Evolutionary conservation across 2,797 vertebrate species (phyloP).

Genomic region (Peromyscus nudipes): DNA sequence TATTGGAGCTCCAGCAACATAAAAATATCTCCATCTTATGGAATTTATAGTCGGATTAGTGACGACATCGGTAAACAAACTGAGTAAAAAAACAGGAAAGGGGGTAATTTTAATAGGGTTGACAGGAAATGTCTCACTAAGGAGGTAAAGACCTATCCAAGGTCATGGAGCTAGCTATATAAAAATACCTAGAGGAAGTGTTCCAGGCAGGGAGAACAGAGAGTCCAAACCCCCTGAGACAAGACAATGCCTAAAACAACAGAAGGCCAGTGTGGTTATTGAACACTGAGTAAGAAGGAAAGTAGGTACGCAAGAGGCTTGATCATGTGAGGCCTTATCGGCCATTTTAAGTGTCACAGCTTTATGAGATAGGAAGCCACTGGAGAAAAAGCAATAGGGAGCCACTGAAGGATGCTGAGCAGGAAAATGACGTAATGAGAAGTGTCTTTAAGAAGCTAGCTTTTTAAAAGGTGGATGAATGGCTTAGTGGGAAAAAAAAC

Average conservation of each 20-base stretch:
- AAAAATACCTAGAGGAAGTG: conserved; percentile 60
- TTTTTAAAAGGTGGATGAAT: conserved; percentile 32
- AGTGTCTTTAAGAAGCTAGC: conserved; percentile 34
- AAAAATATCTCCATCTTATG: conserved; percentile 8
- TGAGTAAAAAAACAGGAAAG: conserved; percentile 52
- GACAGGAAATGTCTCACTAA: conserved; percentile 36
- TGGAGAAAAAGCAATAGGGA: not conserved
- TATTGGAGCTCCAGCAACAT: not conserved
- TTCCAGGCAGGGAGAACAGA: conserved; percentile 57
- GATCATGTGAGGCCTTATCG: not conserved
- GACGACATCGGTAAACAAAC: conserved; percentile 33
- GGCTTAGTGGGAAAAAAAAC: not conserved
- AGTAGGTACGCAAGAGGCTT: not conserved
- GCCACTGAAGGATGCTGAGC: conserved; percentile 5
- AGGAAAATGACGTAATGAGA: conserved; percentile 47
- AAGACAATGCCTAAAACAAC: conserved; percentile 63
- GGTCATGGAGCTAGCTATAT: conserved; percentile 62
- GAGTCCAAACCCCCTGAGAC: conserved; percentile 18
- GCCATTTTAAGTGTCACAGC: conserved; percentile 67
- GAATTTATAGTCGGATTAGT: conserved; percentile 40
- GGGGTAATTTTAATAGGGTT: conserved; percentile 38
- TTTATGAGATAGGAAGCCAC: conserved; percentile 45
- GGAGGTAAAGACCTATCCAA: conserved; percentile 34
- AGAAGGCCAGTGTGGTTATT: conserved; percentile 10
- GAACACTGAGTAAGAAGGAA: conserved; percentile 37